Conservation (phyloP, 2,113 vertebrate species). For the Mustela lutreola region DNA sequence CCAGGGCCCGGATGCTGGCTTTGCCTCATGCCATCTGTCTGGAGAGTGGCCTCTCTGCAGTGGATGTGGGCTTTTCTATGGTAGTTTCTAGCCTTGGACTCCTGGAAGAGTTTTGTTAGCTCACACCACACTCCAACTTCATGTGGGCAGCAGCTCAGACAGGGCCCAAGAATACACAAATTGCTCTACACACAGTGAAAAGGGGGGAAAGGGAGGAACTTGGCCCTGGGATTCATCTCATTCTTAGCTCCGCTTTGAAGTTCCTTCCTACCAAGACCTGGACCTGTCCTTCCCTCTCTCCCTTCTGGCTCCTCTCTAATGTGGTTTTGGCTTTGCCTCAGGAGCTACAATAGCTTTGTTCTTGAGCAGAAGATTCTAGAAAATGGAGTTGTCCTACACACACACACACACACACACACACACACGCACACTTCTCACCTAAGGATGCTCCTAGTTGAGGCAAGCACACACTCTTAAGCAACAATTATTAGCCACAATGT, state of each 20-base stretch:
- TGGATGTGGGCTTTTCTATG: background rate
- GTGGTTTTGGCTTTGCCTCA: background rate
- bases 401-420: background rate
- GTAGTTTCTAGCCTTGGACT: background rate
- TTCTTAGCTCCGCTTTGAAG: background rate
- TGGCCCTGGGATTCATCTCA: background rate
- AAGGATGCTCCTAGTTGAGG: background rate
- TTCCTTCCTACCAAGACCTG: background rate
- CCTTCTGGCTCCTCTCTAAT: background rate
- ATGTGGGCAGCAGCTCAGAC: background rate
- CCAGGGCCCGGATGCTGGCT: background rate
- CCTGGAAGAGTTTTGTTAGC: background rate
- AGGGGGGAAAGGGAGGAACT: background rate
- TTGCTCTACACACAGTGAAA: background rate
- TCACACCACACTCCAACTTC: background rate
- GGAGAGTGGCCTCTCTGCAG: background rate
- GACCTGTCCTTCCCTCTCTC: background rate
- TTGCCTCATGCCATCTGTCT: background rate
- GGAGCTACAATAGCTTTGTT: slow-evolving; percentile 35
- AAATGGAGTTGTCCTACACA: background rate
- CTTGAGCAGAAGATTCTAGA: slow-evolving; percentile 5
- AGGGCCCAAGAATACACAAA: background rate
- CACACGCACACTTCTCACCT: background rate
- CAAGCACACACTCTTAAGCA: background rate
- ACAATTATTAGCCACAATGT: background rate